Base-by-base conservation (phyloP, 1,140 invertebrate genomes). In the Heliconius melpomene region DNA sequence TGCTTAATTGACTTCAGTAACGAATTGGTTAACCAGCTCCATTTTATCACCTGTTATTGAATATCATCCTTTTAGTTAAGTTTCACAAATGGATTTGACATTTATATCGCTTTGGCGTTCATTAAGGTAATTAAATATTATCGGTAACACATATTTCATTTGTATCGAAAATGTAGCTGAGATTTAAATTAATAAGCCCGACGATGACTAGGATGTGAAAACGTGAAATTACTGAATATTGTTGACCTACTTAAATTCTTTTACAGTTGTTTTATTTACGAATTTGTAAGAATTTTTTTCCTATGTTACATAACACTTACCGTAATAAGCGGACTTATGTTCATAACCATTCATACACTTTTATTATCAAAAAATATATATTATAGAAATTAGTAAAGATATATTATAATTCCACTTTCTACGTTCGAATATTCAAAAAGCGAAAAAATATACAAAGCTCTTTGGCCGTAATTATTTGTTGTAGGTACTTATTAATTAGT, bases 131-230 rank as follows among this genome's bases (percentile, higher is more conserved):
- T 76, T 82, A 72, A 78, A 79, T 75, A 76, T 74, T 77, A 82
- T 82, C 74, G 66, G 75, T 23, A 77, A 74, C 70, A 75, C 46
- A 79, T 82, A 82, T 82, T 82, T 82, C 75, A 80, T 74, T 77
- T 60, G 71, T 80, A 80, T 80, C 54, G 75, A 73, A 80, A 80
- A 66, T 74, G 16, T 66, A 66, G 70, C 36, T 73, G 26, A 72
- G 70, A 77, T 77, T 80, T 77, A 77, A 80, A 77, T 80, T 74
- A 80, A 73, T 77, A 80, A 73, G 79, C 79, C 60, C 26, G 18
- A 46, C 57, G 52, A 73, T 77, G 71, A 72, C 74, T 73, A 80
- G 66, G 29, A 71, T 38, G 52, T 71, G 70, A 60, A 29, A 75
- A 20, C 50, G 26, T 57, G 36, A 54, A 79, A 50, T 54, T 13